Conservation (phyloP, 2,113 vertebrate genomes). For the Zosterops borbonicus region DNA sequence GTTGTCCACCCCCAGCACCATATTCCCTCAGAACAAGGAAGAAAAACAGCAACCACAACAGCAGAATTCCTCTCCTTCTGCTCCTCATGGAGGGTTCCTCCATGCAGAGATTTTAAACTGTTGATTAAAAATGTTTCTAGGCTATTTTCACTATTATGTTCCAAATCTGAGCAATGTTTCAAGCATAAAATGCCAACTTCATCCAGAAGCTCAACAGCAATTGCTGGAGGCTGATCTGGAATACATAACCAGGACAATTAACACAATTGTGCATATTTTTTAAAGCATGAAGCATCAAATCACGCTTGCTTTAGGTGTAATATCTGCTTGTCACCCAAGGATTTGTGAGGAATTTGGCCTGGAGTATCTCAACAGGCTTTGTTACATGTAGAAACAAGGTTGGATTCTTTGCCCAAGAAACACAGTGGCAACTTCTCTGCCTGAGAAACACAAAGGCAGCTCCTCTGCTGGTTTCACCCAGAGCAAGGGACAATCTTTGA, state of each 20-base stretch:
- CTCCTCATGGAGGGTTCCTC: neutral
- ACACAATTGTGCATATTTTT: neutral
- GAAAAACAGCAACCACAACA: neutral
- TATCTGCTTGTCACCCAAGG: neutral
- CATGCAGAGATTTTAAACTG: neutral
- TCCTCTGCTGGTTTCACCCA: neutral
- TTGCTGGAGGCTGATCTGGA: constrained; percentile 61
- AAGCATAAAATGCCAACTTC: constrained; percentile 50
- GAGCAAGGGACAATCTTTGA: neutral
- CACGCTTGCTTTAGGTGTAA: neutral
- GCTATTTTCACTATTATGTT: constrained; percentile 36
- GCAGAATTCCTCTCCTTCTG: neutral
- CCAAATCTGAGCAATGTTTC: constrained; percentile 46
- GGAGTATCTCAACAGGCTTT: neutral
- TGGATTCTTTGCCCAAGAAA: neutral
- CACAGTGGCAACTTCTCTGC: neutral
- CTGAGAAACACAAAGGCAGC: neutral
- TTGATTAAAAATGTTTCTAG: constrained; percentile 5
- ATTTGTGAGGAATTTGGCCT: neutral
- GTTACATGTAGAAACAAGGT: neutral
- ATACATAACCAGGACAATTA: constrained; percentile 52
- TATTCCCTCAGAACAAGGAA: neutral
- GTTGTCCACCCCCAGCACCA: neutral
- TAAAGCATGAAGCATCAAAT: neutral
- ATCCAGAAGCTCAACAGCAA: constrained; percentile 61